Base-by-base conservation (phyloP, 2,888 invertebrate species). In the Lochmaea crataegi region DNA sequence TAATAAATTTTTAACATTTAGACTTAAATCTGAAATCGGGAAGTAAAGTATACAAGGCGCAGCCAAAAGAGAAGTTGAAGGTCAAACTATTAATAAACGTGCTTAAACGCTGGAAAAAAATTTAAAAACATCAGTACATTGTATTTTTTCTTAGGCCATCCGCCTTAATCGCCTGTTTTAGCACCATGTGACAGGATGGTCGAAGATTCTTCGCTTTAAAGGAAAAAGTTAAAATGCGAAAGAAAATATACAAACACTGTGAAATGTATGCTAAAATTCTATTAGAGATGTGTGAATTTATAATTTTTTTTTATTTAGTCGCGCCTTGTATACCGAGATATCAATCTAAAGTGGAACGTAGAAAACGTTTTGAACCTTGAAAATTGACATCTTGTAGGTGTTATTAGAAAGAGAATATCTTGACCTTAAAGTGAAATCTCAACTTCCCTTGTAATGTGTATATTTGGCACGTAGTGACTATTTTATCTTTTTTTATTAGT, bases 391-490 rank as follows among this genome's bases (percentile, higher is more conserved):
- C 60, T 57, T 57, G 7, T n/a, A 41, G 41, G 18, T 64, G n/a
- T n/a, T 5, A 64, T 16, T 11, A 32, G 32, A 7, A 32, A 32
- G 7, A 7, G 7, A 63, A 42, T n/a, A 12, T 51, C 7, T 51
- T 41, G 51, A 64, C 38, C 42, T 67, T 51, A 72, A 72, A 63
- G 63, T 64, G 56, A 64, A 14, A 22, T 18, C 18, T 53, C 60
- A 42, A 53, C 60, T 70, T 66, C 65, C 60, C 32, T 65, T 53
- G 51, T 71, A 66, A 22, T 61, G 14, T 51, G 48, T 63, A 41
- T 56, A 73, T 78, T 78, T 78, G 78, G 78, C 78, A 78, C 78
- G 67, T 78, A 69, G 78, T 78, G 78, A 78, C 76, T 77, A 66
- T 65, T 65, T 71, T n/a, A n/a, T 71, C 57, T 45, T 68, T 71